A percentile compares a stretch with the other conserved stretches of the same genome.
These are phyloP conservation scores for Drosophila lowei DNA, from an alignment of 1,140 invertebrate genomes.

Conservation along the genomic window DNA sequence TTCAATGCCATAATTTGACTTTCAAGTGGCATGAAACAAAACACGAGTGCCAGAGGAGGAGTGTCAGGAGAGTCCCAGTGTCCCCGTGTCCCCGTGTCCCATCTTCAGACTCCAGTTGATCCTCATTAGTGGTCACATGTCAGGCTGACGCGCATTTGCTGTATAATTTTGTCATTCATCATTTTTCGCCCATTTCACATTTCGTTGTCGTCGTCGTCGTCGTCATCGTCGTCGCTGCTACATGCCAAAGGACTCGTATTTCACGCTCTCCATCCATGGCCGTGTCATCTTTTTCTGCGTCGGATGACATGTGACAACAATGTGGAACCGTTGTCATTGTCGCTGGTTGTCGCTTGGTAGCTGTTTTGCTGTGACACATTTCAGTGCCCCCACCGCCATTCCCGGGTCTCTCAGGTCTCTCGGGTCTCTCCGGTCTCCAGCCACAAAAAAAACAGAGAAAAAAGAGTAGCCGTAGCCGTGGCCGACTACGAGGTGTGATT, in stretches of 20 bases:
- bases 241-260: conserved; percentile 76
- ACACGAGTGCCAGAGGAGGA: conserved; percentile 2
- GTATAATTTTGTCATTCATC: conserved; percentile 81
- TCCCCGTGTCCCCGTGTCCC: conserved; percentile 12
- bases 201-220: neutral
- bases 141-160: conserved; percentile 71
- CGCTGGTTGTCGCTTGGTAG: conserved; percentile 32
- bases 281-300: conserved; percentile 41
- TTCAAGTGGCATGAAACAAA: conserved; percentile 65
- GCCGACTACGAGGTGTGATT: conserved; percentile 61
- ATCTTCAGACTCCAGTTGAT: conserved; percentile 61
- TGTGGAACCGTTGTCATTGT: conserved; percentile 75
- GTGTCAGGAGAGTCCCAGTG: conserved; percentile 15
- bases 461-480: neutral
- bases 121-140: conserved; percentile 81
- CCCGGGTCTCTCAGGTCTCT: no score
- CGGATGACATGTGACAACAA: conserved; percentile 77
- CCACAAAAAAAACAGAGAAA: neutral
- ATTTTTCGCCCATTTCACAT: conserved; percentile 77
- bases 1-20: conserved; percentile 72
- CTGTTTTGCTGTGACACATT: conserved; percentile 59
- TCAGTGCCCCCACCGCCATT: conserved; percentile 20
- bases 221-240: conserved; percentile 23
- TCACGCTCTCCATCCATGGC: conserved; percentile 36
- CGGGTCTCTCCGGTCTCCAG: no score